Percentiles rank a stretch among this genome's conserved stretches.
These are phyloP conservation scores for Dryococelus australis DNA, from an alignment of 2,888 invertebrate species.

Conservation along the genomic window DNA sequence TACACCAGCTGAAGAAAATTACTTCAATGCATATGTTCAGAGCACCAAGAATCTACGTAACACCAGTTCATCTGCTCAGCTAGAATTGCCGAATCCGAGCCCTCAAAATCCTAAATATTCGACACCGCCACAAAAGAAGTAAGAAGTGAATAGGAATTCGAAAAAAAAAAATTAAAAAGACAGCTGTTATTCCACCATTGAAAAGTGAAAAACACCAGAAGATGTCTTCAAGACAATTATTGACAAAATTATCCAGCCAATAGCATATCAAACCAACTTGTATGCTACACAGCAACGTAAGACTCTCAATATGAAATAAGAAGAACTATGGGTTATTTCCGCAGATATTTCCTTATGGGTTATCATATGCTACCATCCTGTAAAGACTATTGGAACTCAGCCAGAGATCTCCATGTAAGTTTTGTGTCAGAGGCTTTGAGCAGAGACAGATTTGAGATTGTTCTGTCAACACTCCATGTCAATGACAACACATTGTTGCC, in stretches of 20 bases:
- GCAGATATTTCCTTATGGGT: not conserved
- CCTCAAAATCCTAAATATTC: not conserved
- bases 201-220: not conserved
- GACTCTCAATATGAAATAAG: not conserved
- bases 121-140: too few species aligned
- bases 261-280: slow-evolving; percentile 18
- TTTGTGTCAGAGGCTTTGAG: slow-evolving; percentile 41
- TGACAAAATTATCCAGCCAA: not conserved
- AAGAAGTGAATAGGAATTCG: not conserved
- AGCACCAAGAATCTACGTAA: not conserved
- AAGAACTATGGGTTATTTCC: not conserved
- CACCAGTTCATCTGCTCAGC: not conserved
- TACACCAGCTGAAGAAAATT: not conserved
- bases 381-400: not conserved
- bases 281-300: slow-evolving; percentile 6
- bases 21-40: not conserved
- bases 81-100: not conserved
- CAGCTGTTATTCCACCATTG: not conserved
- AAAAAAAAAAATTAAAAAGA: too few species aligned
- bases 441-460: slow-evolving; percentile 40
- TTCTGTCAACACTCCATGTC: slow-evolving; percentile 42
- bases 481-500: slow-evolving; percentile 43
- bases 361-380: not conserved
- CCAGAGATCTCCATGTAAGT: slow-evolving; percentile 24
- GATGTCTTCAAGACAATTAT: not conserved